Base-by-base conservation (phyloP, 2,113 vertebrate genomes). In the Psettodes erumei region DNA sequence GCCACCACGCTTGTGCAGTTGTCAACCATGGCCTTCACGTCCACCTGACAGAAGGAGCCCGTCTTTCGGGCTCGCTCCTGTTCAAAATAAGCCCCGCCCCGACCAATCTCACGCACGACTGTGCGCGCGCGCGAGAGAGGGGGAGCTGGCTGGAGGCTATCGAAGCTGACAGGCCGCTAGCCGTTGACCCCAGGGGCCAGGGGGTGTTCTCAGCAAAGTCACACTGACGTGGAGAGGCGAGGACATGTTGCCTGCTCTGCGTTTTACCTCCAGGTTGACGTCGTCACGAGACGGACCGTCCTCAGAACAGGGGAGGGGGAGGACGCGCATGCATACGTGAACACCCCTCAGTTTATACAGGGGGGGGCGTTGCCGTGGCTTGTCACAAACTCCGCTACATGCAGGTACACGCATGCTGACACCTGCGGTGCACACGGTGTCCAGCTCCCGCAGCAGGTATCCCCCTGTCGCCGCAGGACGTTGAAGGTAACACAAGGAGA, bases 221-320 rank as follows among this genome's bases (percentile, higher is more conserved):
- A 65, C 69, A 19, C 42, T 91, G 90, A 92, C 80, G 71, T 74
- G 85, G 63, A 87, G 78, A 87, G 69, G 70, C 60, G 73, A 79
- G 81, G 89, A 90, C 91, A 88, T 86, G 32, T 81, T 86, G 89
- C 86, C 85, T 88, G 85, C 82, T 88, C 85, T 87, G 89, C 89
- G 80, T 84, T 90, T 91, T 87, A 90, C 78, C 87, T 88, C 83
- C 77, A 86, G 70, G 67, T 89, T 71, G 77, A 90, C 87, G 71
- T 83, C 85, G 84, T 86, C 83, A 85, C 53, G 43, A 62, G 78
- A 70, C 62, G 69, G 72, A 81, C 2, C 45, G 50, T 68, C 77
- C 54, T 33, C 13, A 8, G 61, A 74, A 62, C 66, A 45, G 15
- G 71, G 45, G 16, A 58, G 45, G 15, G 71, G 45, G 16, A 58